phyloP scores from a whole-genome alignment of 1,140 invertebrate species.

The Ooceraea biroi region DNA sequence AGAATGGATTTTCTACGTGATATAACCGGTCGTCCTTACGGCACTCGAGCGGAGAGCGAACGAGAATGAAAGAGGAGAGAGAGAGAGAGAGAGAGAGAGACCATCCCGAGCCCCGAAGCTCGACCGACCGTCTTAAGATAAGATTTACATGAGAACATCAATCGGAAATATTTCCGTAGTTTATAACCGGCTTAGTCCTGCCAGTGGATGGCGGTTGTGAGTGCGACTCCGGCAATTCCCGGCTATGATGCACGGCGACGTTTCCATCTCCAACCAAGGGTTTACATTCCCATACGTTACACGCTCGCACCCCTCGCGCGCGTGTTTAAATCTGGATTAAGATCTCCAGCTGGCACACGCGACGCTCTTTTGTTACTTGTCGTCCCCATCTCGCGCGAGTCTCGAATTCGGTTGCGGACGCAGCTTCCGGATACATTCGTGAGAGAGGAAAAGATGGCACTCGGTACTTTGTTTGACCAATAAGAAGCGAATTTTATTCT shows the following conservation, averaged over 20 bases:
- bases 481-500: conserved; percentile 15
- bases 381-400: background rate
- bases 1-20: conserved; percentile 60
- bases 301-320: background rate
- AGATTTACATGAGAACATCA: conserved; percentile 56
- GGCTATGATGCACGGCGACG: conserved; percentile 39
- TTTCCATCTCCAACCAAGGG: conserved; percentile 32
- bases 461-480: background rate
- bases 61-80: background rate
- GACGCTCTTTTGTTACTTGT: conserved; percentile 23
- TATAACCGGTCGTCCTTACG: conserved; percentile 52
- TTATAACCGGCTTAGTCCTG: conserved; percentile 55
- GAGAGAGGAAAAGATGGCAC: background rate
- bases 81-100: background rate
- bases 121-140: conserved; percentile 34
- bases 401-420: background rate
- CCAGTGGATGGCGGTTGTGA: conserved; percentile 20
- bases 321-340: conserved; percentile 60
- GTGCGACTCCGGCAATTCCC: conserved; percentile 36
- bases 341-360: conserved; percentile 22
- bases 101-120: background rate
- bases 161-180: conserved; percentile 52
- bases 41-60: background rate
- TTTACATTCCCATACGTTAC: conserved; percentile 43
- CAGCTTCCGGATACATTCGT: background rate